These are phyloP conservation scores for Caenorhabditis doughertyi DNA, from an alignment of 2,888 invertebrate species.

Conservation along the genomic window DNA sequence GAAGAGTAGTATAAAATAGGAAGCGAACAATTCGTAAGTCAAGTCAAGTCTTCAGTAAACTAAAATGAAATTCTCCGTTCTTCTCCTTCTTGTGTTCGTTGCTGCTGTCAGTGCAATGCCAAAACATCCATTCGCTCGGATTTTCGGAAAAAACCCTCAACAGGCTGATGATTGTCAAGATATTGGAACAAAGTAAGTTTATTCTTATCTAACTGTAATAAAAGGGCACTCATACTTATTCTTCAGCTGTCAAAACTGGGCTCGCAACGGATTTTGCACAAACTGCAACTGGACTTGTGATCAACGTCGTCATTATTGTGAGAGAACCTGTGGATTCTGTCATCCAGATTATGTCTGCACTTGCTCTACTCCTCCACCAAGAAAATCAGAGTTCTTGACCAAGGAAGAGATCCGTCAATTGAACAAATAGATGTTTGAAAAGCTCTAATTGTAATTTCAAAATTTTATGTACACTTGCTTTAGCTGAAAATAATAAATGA, in stretches of 20 bases:
- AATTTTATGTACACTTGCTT: not conserved
- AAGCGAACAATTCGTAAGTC: not conserved
- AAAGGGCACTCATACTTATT: too few relatives aligned
- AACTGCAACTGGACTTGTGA: conserved; percentile 47
- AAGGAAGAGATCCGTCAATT: conserved; percentile 3
- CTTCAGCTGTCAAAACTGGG: conserved; percentile 49
- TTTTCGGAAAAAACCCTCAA: not conserved
- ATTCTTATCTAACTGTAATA: too few relatives aligned
- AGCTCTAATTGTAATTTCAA: not conserved
- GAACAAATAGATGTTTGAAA: not conserved
- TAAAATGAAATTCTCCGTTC: conserved; percentile 1
- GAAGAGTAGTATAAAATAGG: conserved; percentile 5
- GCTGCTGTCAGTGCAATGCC: conserved; percentile 5
- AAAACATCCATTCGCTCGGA: conserved; percentile 7
- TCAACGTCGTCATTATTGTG: conserved; percentile 41
- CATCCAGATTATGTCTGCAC: conserved; percentile 29
- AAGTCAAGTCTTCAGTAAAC: not conserved
- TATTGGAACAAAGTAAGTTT: conserved; percentile 33
- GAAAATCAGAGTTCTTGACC: not conserved
- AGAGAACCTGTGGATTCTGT: conserved; percentile 54
- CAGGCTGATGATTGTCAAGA: conserved; percentile 24
- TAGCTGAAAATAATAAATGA: not conserved
- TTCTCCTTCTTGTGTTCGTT: conserved; percentile 5
- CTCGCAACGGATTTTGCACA: conserved; percentile 44
- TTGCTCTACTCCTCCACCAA: conserved; percentile 14